These are phyloP conservation scores for Sinocyclocheilus rhinocerous DNA, from an alignment of 2,113 vertebrate species.

Conservation along the genomic window DNA sequence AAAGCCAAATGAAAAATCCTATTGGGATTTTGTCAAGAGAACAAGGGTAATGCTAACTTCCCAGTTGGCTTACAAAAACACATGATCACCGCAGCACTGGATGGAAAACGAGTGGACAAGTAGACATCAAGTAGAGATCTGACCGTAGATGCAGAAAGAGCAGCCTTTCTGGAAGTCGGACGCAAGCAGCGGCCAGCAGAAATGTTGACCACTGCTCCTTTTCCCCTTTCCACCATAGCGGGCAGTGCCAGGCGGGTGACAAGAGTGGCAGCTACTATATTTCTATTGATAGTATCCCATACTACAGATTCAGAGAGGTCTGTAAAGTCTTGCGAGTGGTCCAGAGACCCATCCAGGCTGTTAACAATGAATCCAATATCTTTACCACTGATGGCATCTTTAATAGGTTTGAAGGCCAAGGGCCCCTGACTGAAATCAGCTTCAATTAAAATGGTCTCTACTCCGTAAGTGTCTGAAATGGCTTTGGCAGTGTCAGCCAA, in stretches of 20 bases:
- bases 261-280: slow-evolving; percentile 80
- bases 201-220: slow-evolving; percentile 90
- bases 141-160: slow-evolving; percentile 78
- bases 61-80: too few relatives aligned
- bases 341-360: slow-evolving; percentile 73
- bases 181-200: slow-evolving; percentile 78
- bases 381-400: slow-evolving; percentile 79
- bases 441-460: slow-evolving; percentile 72
- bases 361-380: slow-evolving; percentile 94
- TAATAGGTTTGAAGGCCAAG: slow-evolving; percentile 73
- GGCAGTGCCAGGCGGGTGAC: slow-evolving; percentile 87
- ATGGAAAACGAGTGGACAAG: too few relatives aligned
- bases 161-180: slow-evolving; percentile 73
- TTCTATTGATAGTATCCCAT: slow-evolving; percentile 82
- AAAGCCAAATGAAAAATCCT: too few relatives aligned
- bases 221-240: slow-evolving; percentile 84
- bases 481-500: slow-evolving; percentile 70
- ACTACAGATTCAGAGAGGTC: slow-evolving; percentile 79
- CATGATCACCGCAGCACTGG: too few relatives aligned
- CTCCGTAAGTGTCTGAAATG: slow-evolving; percentile 80
- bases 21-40: too few relatives aligned
- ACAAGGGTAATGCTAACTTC: too few relatives aligned
- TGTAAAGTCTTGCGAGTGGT: slow-evolving; percentile 70
- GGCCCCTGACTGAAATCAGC: slow-evolving; percentile 82
- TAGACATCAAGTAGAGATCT: too few relatives aligned